Percentiles rank a stretch among this genome's conserved stretches.
phyloP scores from a whole-genome alignment of 2,113 vertebrate species.

The Pitta sordida region DNA sequence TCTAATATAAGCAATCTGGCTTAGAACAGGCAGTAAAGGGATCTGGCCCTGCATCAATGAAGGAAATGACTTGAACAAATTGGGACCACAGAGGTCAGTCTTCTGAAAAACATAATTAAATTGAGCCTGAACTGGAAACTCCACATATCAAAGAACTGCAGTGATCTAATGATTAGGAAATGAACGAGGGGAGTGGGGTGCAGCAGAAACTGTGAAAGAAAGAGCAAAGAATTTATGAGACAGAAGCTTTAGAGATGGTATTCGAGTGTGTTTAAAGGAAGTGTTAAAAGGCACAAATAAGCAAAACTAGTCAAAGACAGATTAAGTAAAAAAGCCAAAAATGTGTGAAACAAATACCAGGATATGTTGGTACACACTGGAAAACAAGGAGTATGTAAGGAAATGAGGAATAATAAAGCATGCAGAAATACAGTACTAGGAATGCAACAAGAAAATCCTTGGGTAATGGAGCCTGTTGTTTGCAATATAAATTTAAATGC shows the following conservation, averaged over 20 bases:
- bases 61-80: constrained; percentile 59
- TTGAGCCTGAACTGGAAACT: constrained; percentile 24
- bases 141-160: constrained; percentile 25
- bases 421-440: constrained; percentile 45
- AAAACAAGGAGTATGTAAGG: not conserved
- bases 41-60: constrained; percentile 48
- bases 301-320: not conserved
- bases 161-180: constrained; percentile 26
- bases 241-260: not conserved
- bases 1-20: constrained; percentile 2
- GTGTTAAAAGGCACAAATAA: not conserved
- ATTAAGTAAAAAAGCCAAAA: not conserved
- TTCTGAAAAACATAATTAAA: constrained; percentile 62
- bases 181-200: not conserved
- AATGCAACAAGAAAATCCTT: constrained; percentile 67
- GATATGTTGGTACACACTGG: not conserved
- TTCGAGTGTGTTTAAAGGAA: not conserved
- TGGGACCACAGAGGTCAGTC: constrained; percentile 41
- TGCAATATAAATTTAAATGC: constrained; percentile 78
- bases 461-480: constrained; percentile 75
- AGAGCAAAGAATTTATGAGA: not conserved
- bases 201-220: not conserved
- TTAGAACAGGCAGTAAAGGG: not conserved
- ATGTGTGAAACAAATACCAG: not conserved
- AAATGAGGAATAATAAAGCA: constrained; percentile 10